These are phyloP conservation scores for Lucifuga dentata DNA, from an alignment of 2,113 vertebrate genomes.

Conservation along the genomic window DNA sequence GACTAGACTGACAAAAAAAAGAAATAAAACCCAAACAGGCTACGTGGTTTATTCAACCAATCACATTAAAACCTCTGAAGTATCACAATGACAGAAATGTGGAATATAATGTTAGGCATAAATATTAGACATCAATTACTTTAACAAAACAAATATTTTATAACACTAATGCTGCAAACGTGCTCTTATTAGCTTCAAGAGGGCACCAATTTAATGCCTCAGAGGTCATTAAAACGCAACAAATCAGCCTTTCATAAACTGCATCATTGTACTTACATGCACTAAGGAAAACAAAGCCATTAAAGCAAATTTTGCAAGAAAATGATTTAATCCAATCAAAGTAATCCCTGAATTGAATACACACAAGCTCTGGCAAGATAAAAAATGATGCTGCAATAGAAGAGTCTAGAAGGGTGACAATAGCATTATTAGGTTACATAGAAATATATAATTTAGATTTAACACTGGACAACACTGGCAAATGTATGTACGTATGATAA, in stretches of 20 bases:
- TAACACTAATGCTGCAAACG: no score
- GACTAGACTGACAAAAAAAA: not conserved
- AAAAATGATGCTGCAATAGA: constrained; percentile 2
- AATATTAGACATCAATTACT: constrained; percentile 53
- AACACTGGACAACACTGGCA: constrained; percentile 9
- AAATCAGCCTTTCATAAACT: no score
- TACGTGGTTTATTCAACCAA: constrained; percentile 61
- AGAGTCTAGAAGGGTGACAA: constrained; percentile 8
- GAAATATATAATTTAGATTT: constrained; percentile 13
- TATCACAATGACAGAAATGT: constrained; percentile 39
- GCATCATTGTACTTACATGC: constrained; percentile 61
- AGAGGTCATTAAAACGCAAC: constrained; percentile 29
- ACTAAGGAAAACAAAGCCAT: constrained; percentile 19
- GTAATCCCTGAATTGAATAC: constrained; percentile 39
- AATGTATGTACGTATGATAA: no score
- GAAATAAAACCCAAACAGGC: no score
- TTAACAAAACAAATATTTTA: constrained; percentile 33
- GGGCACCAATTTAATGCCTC: constrained; percentile 32
- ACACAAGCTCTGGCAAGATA: constrained; percentile 18
- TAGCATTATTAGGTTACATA: constrained; percentile 4
- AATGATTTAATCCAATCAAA: constrained; percentile 9
- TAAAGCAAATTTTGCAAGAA: constrained; percentile 3
- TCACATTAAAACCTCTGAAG: constrained; percentile 36
- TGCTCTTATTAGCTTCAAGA: constrained; percentile 27
- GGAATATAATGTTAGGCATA: constrained; percentile 44